A percentile compares a stretch with the other conserved stretches of the same genome.
Evolutionary conservation across 2,113 vertebrate genomes (phyloP).

Genomic region (Cinclus cinclus): DNA sequence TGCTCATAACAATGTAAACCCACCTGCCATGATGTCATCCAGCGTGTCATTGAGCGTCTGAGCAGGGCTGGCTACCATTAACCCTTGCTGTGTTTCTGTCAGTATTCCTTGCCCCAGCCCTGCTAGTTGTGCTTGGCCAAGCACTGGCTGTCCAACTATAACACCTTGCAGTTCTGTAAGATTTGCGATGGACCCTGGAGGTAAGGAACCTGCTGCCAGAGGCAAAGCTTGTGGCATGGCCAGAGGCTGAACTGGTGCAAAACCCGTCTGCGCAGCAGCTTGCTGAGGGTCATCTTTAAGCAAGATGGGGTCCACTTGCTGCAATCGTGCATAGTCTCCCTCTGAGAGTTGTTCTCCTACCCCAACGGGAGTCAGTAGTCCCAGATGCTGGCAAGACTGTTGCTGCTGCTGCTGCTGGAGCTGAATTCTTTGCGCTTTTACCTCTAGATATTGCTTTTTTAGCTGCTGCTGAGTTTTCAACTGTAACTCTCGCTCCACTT

Average conservation of each 20-base stretch:
- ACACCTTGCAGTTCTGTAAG: slow-evolving; percentile 97
- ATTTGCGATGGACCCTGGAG: slow-evolving; percentile 86
- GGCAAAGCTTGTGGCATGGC: slow-evolving; percentile 84
- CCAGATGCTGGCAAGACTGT: slow-evolving; percentile 84
- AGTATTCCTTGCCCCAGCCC: slow-evolving; percentile 94
- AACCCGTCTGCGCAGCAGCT: slow-evolving; percentile 84
- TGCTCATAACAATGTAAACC: slow-evolving; percentile 78
- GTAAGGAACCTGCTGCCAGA: slow-evolving; percentile 80
- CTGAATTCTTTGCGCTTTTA: slow-evolving; percentile 92
- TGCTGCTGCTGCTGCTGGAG: slow-evolving; percentile 80
- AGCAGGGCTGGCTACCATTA: slow-evolving; percentile 93
- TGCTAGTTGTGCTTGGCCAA: slow-evolving; percentile 85
- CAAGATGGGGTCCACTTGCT: slow-evolving; percentile 92
- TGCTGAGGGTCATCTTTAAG: slow-evolving; percentile 85
- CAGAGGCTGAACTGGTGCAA: slow-evolving; percentile 94
- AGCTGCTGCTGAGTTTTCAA: slow-evolving; percentile 99
- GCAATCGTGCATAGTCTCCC: slow-evolving; percentile 90
- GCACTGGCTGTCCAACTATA: slow-evolving; percentile 90
- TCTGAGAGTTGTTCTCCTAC: slow-evolving; percentile 89
- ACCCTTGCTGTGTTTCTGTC: slow-evolving; percentile 90
- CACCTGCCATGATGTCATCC: slow-evolving; percentile 99
- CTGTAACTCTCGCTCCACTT: slow-evolving; percentile 97
- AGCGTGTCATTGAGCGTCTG: slow-evolving; percentile 98
- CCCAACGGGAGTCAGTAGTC: slow-evolving; percentile 84
- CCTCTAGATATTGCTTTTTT: slow-evolving; percentile 99